phyloP scores from a whole-genome alignment of 1,140 invertebrate species.

The Lepeophtheirus salmonis region DNA sequence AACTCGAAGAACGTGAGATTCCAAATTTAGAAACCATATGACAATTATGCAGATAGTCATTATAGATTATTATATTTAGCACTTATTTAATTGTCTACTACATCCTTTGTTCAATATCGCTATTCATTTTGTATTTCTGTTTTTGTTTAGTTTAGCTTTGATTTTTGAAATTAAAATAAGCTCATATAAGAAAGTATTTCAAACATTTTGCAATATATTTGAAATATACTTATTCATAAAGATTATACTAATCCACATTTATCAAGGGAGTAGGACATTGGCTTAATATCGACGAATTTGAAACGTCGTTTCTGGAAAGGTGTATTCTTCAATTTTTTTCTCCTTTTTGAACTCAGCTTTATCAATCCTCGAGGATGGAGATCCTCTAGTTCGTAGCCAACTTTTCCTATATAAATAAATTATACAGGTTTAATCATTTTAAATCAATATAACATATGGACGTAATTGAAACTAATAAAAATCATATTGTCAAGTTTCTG shows the following conservation, averaged over 20 bases:
- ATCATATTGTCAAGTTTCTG: too few species aligned
- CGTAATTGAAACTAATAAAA: too few species aligned
- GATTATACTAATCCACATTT: conserved; percentile 4
- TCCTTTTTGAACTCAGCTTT: conserved; percentile 44
- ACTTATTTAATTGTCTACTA: not conserved
- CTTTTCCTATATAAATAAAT: conserved; percentile 35
- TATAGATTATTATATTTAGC: not conserved
- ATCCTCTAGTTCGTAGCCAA: conserved; percentile 44
- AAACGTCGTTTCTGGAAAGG: conserved; percentile 22
- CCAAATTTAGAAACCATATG: not conserved
- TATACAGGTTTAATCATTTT: conserved; percentile 19
- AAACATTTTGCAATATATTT: not conserved
- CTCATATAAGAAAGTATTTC: too few species aligned
- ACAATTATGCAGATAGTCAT: not conserved
- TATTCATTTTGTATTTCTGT: not conserved
- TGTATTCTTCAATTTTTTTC: conserved; percentile 23
- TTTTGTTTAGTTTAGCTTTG: not conserved
- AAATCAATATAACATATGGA: too few species aligned
- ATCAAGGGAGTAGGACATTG: not conserved
- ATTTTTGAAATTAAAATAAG: too few species aligned
- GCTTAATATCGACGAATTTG: conserved; percentile 20
- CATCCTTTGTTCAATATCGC: not conserved
- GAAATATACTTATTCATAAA: not conserved
- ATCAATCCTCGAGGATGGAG: conserved; percentile 43
- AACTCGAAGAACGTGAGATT: not conserved